Conservation (phyloP, 2,113 vertebrate species). For the Martes martes region DNA sequence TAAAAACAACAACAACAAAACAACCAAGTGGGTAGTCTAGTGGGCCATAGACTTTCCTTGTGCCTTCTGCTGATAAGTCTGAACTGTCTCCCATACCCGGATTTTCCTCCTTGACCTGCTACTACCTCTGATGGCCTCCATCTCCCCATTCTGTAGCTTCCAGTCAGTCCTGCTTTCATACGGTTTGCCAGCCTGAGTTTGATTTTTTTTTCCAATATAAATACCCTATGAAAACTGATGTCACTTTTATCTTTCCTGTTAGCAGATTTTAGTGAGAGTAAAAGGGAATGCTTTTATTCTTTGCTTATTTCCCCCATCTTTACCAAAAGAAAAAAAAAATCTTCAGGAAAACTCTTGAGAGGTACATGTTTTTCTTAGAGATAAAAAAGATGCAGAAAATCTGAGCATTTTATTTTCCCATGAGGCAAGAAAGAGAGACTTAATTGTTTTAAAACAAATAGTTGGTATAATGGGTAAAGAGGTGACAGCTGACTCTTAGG, state of each 20-base stretch:
- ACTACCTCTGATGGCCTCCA: neutral
- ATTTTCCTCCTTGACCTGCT: neutral
- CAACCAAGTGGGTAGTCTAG: neutral
- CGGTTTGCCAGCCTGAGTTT: neutral
- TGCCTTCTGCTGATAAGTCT: neutral
- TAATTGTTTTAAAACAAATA: neutral
- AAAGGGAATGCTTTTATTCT: neutral
- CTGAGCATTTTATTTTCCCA: neutral
- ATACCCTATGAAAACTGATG: neutral
- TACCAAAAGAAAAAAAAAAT: neutral
- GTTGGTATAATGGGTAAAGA: neutral
- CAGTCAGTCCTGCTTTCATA: neutral
- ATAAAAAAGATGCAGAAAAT: conserved; percentile 11
- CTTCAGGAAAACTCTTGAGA: conserved; percentile 9
- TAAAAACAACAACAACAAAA: neutral
- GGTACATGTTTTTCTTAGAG: conserved; percentile 1
- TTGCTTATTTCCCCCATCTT: conserved; percentile 10
- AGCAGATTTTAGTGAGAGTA: conserved; percentile 21
- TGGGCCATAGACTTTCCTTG: neutral
- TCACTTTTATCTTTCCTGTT: neutral
- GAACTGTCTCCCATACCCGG: neutral
- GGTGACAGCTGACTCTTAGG: neutral
- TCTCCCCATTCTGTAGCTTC: neutral
- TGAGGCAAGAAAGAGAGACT: neutral
- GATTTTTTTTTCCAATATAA: neutral